These are phyloP conservation scores for Pseudois nayaur DNA, from an alignment of 2,113 vertebrate genomes.

Conservation along the genomic window DNA sequence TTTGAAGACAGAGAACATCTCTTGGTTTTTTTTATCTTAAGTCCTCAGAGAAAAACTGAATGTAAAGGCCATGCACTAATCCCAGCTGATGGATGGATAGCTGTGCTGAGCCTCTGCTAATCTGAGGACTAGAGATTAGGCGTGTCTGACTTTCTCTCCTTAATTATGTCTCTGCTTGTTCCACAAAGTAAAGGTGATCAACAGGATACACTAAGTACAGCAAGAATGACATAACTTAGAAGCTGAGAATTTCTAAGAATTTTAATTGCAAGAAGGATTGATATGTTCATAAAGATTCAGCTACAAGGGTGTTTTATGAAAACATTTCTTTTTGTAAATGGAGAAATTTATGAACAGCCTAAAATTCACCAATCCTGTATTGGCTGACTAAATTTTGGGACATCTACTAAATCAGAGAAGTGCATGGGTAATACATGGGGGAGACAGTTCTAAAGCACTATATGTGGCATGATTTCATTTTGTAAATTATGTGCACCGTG, in stretches of 20 bases:
- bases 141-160: neutral
- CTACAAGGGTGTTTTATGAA: neutral
- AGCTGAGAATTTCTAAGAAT: neutral
- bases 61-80: neutral
- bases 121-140: neutral
- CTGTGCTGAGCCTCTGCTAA: neutral
- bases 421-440: neutral
- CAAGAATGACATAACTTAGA: neutral
- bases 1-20: neutral
- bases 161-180: neutral
- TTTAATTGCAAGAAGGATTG: constrained; percentile 14
- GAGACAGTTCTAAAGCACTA: neutral
- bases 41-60: neutral
- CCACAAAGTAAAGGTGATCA: neutral
- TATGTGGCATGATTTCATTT: neutral
- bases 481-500: neutral
- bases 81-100: neutral
- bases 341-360: neutral
- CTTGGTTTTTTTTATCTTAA: neutral
- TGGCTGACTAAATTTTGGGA: neutral
- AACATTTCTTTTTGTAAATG: neutral
- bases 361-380: neutral
- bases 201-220: neutral
- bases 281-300: neutral
- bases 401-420: neutral